Evolutionary conservation across 2,888 invertebrate genomes (phyloP).

Genomic region (Leucophenga montana): DNA sequence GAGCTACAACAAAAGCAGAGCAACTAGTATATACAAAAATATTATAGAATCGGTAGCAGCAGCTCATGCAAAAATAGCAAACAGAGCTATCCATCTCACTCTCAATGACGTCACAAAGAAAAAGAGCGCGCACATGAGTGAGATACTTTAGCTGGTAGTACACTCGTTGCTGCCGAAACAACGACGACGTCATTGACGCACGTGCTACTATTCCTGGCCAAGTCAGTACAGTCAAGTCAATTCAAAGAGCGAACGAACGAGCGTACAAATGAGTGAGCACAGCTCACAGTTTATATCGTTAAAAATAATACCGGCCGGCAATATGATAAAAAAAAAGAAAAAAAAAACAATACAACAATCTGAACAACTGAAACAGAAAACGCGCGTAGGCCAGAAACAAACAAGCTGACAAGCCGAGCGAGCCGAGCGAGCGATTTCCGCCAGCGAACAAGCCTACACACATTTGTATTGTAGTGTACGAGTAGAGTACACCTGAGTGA

Average conservation of each 20-base stretch:
- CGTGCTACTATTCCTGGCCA: slow-evolving; percentile 47
- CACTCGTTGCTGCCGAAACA: not conserved
- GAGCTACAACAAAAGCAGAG: slow-evolving; percentile 26
- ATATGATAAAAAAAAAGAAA: slow-evolving; percentile 16
- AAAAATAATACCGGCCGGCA: slow-evolving; percentile 42
- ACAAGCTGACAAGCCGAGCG: slow-evolving; percentile 9
- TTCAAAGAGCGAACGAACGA: not conserved
- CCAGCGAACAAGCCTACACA: slow-evolving; percentile 36
- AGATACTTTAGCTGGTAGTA: no score
- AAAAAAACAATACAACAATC: no score
- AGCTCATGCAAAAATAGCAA: slow-evolving; percentile 16
- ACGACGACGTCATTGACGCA: slow-evolving; percentile 59
- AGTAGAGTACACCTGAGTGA: slow-evolving; percentile 12
- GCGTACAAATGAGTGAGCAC: slow-evolving; percentile 5
- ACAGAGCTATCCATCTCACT: slow-evolving; percentile 10
- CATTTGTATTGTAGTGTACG: not conserved
- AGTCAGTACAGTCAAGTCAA: not conserved
- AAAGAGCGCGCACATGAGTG: slow-evolving; percentile 30
- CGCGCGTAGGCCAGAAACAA: slow-evolving; percentile 24
- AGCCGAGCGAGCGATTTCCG: no score
- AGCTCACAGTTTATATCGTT: not conserved
- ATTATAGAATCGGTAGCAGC: slow-evolving; percentile 32
- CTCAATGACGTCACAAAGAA: slow-evolving; percentile 47
- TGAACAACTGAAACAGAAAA: slow-evolving; percentile 10
- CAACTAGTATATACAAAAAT: slow-evolving; percentile 26